Conservation (phyloP, 2,888 invertebrate genomes). For the Oeneis ivallda region DNA sequence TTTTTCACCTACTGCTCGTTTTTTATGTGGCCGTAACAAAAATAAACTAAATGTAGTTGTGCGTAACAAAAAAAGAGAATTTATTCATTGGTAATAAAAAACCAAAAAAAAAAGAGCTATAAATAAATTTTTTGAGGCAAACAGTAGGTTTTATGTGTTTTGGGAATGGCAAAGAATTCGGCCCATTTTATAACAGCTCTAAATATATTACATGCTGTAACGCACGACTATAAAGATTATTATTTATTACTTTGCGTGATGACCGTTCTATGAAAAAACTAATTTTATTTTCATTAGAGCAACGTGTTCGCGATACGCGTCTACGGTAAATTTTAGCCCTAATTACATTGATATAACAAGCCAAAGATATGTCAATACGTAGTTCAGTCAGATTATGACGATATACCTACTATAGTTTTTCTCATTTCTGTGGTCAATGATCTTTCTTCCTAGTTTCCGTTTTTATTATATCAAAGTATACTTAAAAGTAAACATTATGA, state of each 20-base stretch:
- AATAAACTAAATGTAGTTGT: neutral
- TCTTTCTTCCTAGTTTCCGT: too few relatives aligned
- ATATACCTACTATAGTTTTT: too few relatives aligned
- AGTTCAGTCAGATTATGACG: too few relatives aligned
- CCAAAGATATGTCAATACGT: neutral
- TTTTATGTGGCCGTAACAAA: conserved; percentile 12
- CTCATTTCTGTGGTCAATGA: too few relatives aligned
- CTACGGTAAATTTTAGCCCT: conserved; percentile 67
- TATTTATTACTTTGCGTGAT: conserved; percentile 69
- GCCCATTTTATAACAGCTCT: conserved; percentile 21
- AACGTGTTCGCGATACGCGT: conserved; percentile 69
- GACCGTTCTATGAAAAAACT: conserved; percentile 55
- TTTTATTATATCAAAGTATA: too few relatives aligned
- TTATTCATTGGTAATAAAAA: conserved; percentile 13
- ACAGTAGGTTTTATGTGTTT: conserved; percentile 23
- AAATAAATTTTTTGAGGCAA: conserved; percentile 16
- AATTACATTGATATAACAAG: conserved; percentile 39
- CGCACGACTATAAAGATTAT: conserved; percentile 62
- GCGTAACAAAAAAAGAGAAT: neutral
- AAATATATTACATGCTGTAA: conserved; percentile 41
- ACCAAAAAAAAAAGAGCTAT: conserved; percentile 5
- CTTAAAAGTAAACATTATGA: neutral
- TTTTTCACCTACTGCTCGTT: neutral
- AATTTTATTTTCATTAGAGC: conserved; percentile 66
- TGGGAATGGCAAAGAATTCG: conserved; percentile 20